Evolutionary conservation across 1,140 invertebrate genomes (phyloP), one percentile per base, ranked within the genome.

Genomic region (Triops cancriformis): DNA sequence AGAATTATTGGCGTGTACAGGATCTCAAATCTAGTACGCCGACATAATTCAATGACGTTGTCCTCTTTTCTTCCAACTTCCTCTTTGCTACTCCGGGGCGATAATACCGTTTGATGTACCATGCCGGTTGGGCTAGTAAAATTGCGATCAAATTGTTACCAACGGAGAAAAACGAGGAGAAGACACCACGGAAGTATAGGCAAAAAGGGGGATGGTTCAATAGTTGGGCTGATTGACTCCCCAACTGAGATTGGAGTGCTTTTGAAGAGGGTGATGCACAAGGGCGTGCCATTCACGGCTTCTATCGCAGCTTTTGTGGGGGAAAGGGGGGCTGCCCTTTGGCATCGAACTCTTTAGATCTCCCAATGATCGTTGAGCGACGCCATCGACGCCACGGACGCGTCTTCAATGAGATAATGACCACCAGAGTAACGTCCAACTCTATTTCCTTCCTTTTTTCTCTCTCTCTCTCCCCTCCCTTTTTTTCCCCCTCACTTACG

Each of bases 181-280:
- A 64, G 51, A 64, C 23, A 64, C 51, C 51, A 64, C 31, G 31
- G 31, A 64, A 64, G 51, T 64, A 64, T 64, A 23, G 51, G 51
- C 51, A 23, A 64, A n/a, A 23, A 18, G 43, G 45, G 51, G 51
- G 51, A 64, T 64, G 51, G 51, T 64, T 64, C 51, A 64, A 64
- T 64, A 64, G 51, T 64, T 64, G 51, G 23, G 51, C 51, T 64
- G 51, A 64, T 64, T 64, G 51, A 64, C 51, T 64, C 51, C 51
- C 51, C 51, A 23, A 23, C 23, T n/a, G 51, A 64, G 51, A 64
- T 64, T 64, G 51, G 51, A 64, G 51, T 64, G 51, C 23, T n/a
- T 64, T 64, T 64, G 51, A 23, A 64, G 51, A 64, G 51, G 51
- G 51, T 64, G 51, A 64, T 64, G 51, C 51, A 64, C 51, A 64